Evolutionary conservation across 2,888 invertebrate species (phyloP).

Genomic region (Trachelus iudaicus): DNA sequence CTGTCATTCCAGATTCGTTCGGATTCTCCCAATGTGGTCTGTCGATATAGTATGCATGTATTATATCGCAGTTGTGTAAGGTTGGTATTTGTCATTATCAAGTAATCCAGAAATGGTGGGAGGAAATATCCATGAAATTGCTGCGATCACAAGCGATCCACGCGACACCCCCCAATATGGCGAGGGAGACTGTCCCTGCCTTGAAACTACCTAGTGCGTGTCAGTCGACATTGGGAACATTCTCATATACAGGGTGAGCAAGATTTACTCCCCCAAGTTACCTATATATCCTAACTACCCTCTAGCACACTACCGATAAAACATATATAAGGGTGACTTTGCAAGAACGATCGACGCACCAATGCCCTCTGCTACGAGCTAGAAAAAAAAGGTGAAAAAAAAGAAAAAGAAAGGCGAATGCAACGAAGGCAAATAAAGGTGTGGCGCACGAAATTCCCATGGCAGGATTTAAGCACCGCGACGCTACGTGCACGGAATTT

Average conservation of each 20-base stretch:
- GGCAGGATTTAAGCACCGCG: background rate
- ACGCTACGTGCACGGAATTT: constrained; percentile 18
- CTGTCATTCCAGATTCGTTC: no score
- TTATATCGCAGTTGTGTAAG: background rate
- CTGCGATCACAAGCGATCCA: constrained; percentile 22
- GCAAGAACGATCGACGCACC: no score
- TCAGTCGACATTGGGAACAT: background rate
- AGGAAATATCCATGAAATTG: constrained; percentile 36
- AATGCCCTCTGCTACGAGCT: background rate
- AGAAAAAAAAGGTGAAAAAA: background rate
- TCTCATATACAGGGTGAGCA: background rate
- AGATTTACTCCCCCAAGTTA: background rate
- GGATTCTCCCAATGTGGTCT: background rate
- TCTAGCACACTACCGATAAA: background rate
- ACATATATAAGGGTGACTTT: no score
- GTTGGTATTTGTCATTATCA: background rate
- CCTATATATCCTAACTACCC: background rate
- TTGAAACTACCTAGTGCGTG: background rate
- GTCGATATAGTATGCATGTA: background rate
- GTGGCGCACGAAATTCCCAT: background rate
- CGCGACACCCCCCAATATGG: background rate
- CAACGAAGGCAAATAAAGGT: background rate
- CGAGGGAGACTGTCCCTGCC: background rate
- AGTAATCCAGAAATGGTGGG: background rate
- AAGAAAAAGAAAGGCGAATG: background rate